Percentiles rank a stretch among this genome's conserved stretches.
Conservation (phyloP, 2,888 invertebrate species). For the Cremastinae sp. region DNA sequence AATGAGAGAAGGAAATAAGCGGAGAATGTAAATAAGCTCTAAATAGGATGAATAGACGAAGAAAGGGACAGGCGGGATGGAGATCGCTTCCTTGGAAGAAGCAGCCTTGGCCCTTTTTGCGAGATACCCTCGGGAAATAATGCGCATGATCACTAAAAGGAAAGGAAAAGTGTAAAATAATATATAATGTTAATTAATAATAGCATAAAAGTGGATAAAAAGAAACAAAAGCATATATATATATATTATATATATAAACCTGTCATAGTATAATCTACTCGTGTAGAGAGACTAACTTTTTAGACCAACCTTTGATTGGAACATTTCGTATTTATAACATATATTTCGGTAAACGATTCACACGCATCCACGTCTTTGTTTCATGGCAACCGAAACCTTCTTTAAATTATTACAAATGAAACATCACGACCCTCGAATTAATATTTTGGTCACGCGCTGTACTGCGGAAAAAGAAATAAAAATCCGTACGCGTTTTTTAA, state of each 20-base stretch:
- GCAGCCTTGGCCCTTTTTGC: constrained; percentile 42
- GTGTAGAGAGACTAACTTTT: constrained; percentile 73
- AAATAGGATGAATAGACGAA: constrained; percentile 71
- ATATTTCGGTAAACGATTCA: constrained; percentile 62
- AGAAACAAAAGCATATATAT: constrained; percentile 64
- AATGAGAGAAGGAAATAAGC: constrained; percentile 47
- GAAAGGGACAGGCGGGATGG: constrained; percentile 64
- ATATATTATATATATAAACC: constrained; percentile 66
- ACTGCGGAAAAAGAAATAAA: neutral
- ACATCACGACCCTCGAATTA: constrained; percentile 54
- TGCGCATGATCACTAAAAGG: constrained; percentile 45
- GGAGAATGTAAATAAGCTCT: constrained; percentile 75
- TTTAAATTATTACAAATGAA: constrained; percentile 58
- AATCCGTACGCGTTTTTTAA: too few species aligned
- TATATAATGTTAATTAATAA: constrained; percentile 77
- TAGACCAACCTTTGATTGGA: constrained; percentile 69
- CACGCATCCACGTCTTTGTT: constrained; percentile 66
- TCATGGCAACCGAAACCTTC: constrained; percentile 66
- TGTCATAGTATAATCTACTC: constrained; percentile 72
- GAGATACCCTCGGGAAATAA: constrained; percentile 52
- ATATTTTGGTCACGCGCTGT: constrained; percentile 39
- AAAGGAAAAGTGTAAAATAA: constrained; percentile 75
- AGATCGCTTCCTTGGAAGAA: constrained; percentile 51
- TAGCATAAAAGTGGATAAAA: constrained; percentile 70
- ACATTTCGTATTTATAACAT: constrained; percentile 73